Conservation (phyloP, 2,797 vertebrate species). For the Acanthurus leucopareius region DNA sequence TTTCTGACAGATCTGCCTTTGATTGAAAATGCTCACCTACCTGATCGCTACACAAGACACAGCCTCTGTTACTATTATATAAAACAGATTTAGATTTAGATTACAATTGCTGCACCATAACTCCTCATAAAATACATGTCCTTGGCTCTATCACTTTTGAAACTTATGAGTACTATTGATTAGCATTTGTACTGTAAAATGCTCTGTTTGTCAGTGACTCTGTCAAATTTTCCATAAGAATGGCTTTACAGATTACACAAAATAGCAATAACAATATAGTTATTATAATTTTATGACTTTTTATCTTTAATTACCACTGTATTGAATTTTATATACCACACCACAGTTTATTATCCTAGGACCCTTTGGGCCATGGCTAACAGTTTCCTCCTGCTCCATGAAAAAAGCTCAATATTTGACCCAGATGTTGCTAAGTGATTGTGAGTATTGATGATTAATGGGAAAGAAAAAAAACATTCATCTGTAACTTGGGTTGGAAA, state of each 20-base stretch:
- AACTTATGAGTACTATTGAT: no score
- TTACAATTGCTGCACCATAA: neutral
- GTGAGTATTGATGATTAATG: neutral
- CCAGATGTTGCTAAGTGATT: neutral
- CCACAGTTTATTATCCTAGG: neutral
- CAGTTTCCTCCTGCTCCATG: neutral
- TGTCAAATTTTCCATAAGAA: no score
- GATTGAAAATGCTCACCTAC: conserved; percentile 13
- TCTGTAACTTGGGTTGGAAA: neutral
- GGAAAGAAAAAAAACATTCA: neutral
- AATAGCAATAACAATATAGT: neutral
- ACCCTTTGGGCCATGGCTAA: neutral
- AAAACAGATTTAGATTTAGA: neutral
- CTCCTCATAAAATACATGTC: neutral
- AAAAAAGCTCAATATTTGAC: neutral
- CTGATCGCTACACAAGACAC: neutral
- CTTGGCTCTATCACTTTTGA: neutral
- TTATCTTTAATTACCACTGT: neutral
- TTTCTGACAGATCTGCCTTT: conserved; percentile 3
- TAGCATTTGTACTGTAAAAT: no score
- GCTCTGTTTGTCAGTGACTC: no score
- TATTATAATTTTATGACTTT: neutral
- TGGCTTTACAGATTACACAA: no score
- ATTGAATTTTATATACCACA: no score
- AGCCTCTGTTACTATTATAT: neutral